phyloP scores from a whole-genome alignment of 2,888 invertebrate genomes.

The Tethea ocularis region DNA sequence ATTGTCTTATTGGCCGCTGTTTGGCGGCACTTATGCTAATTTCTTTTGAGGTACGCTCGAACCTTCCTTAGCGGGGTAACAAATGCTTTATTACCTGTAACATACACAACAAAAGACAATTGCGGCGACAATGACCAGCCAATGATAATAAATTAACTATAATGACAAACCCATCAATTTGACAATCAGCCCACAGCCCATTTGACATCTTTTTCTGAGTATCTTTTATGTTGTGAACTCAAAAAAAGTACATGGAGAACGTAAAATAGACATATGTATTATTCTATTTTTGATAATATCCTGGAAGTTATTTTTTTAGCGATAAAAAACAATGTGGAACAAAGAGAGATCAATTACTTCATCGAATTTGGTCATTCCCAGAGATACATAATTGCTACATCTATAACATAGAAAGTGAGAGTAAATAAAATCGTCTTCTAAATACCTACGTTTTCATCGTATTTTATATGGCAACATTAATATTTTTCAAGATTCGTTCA shows the following conservation, averaged over 20 bases:
- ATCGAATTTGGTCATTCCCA: too few species aligned
- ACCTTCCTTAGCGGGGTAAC: conserved; percentile 62
- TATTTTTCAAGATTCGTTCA: neutral
- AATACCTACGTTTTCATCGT: neutral
- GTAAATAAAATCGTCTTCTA: neutral
- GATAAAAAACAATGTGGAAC: too few species aligned
- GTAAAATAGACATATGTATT: too few species aligned
- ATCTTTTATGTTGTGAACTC: too few species aligned
- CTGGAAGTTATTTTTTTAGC: too few species aligned
- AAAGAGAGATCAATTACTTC: too few species aligned
- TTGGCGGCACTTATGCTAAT: conserved; percentile 79
- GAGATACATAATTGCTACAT: too few species aligned
- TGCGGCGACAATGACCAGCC: conserved; percentile 32
- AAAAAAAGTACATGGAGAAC: too few species aligned
- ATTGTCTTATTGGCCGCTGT: conserved; percentile 70
- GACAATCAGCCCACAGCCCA: neutral
- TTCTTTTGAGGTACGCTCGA: conserved; percentile 70
- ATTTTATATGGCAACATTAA: neutral
- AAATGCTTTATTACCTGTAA: conserved; percentile 64
- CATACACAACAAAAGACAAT: conserved; percentile 53
- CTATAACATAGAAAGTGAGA: neutral
- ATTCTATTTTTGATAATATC: too few species aligned
- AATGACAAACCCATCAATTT: neutral
- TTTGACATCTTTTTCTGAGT: neutral
- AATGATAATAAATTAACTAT: conserved; percentile 27